phyloP scores from a whole-genome alignment of 2,888 invertebrate genomes.

The Syrphus vitripennis region DNA sequence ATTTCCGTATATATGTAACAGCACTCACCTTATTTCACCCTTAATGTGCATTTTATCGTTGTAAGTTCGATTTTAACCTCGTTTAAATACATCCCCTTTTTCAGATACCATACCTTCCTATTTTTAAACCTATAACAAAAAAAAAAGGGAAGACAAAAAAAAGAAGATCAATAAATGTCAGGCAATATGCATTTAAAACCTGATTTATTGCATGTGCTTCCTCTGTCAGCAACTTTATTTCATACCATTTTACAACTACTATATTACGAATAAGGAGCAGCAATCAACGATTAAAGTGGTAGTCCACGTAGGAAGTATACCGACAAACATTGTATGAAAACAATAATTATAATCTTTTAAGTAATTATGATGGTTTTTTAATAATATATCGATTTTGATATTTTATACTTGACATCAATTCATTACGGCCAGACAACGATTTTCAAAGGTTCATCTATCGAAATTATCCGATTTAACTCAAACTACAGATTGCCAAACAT shows the following conservation, averaged over 20 bases:
- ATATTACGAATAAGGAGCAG: no score
- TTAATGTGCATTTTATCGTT: conserved; percentile 53
- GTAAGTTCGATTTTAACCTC: conserved; percentile 5
- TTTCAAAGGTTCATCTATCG: no score
- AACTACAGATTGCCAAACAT: no score
- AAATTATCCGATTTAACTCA: no score
- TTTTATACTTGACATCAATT: background rate
- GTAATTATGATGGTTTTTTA: conserved; percentile 40
- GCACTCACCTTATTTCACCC: conserved; percentile 2
- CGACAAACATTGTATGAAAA: background rate
- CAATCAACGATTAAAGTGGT: conserved; percentile 42
- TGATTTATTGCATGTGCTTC: conserved; percentile 58
- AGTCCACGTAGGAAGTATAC: no score
- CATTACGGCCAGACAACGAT: no score
- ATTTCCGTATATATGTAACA: background rate
- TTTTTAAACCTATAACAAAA: background rate
- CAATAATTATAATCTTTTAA: background rate
- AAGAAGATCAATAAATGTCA: conserved; percentile 62
- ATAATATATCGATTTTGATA: conserved; percentile 39
- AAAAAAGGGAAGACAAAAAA: background rate
- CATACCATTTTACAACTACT: conserved; percentile 9
- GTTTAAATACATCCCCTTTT: background rate
- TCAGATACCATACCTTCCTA: no score
- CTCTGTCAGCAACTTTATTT: conserved; percentile 19
- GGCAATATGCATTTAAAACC: conserved; percentile 62